These are phyloP conservation scores for Semotilus atromaculatus DNA, from an alignment of 2,797 vertebrate species.

Conservation along the genomic window DNA sequence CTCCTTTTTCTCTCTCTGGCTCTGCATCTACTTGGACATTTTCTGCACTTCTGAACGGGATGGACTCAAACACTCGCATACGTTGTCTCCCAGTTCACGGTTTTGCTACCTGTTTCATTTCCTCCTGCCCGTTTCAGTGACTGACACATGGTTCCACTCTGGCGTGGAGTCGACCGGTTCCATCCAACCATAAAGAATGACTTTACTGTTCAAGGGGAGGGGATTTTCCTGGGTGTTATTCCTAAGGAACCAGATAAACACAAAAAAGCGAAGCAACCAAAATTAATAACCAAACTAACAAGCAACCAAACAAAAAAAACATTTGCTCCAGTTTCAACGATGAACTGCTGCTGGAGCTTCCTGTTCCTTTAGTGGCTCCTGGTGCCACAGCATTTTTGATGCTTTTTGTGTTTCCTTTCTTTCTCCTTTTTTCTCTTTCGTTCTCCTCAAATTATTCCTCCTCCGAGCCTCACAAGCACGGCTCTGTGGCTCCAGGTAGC, in stretches of 20 bases:
- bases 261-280: slow-evolving; percentile 85
- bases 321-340: slow-evolving; percentile 85
- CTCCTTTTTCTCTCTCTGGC: slow-evolving; percentile 68
- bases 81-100: slow-evolving; percentile 77
- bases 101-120: slow-evolving; percentile 79
- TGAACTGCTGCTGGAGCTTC: slow-evolving; percentile 85
- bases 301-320: slow-evolving; percentile 83
- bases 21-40: slow-evolving; percentile 78
- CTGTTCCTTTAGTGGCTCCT: slow-evolving; percentile 87
- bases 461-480: slow-evolving; percentile 84
- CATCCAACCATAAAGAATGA: slow-evolving; percentile 71
- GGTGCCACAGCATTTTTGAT: slow-evolving; percentile 84
- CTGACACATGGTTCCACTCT: slow-evolving; percentile 72
- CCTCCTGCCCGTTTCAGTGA: slow-evolving; percentile 74
- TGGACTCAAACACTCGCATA: slow-evolving; percentile 78
- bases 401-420: slow-evolving; percentile 65
- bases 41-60: slow-evolving; percentile 80
- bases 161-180: slow-evolving; percentile 68
- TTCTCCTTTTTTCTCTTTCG: slow-evolving; percentile 57
- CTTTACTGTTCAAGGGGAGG: slow-evolving; percentile 72
- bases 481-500: slow-evolving; percentile 87
- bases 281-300: slow-evolving; percentile 87
- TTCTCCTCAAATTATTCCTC: slow-evolving; percentile 82
- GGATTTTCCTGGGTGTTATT: slow-evolving; percentile 77
- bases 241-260: slow-evolving; percentile 81